phyloP scores from a whole-genome alignment of 2,888 invertebrate species.

The Nipponacmea schrenckii region DNA sequence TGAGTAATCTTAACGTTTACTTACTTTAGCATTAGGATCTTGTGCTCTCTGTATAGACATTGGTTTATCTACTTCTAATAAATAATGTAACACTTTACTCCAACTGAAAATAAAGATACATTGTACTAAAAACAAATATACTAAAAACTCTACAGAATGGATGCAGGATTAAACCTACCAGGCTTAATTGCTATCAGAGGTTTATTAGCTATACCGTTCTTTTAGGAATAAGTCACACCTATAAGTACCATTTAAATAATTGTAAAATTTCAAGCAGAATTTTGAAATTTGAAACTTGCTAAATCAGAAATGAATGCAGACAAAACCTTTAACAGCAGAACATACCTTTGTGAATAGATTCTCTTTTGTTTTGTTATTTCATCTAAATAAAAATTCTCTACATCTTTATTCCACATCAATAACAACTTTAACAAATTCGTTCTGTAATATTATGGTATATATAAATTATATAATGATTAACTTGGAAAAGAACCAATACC shows the following conservation, averaged over 20 bases:
- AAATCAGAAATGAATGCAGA: too few relatives aligned
- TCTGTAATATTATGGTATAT: constrained; percentile 35
- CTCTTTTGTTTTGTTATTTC: constrained; percentile 87
- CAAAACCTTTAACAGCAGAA: too few relatives aligned
- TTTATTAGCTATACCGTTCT: too few relatives aligned
- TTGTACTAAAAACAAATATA: background rate
- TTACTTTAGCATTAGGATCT: constrained; percentile 48
- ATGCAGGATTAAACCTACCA: too few relatives aligned
- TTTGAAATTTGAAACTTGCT: too few relatives aligned
- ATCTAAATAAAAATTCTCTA: constrained; percentile 86
- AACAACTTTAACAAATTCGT: constrained; percentile 80
- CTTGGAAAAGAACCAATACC: background rate
- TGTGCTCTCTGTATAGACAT: constrained; percentile 53
- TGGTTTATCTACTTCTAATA: constrained; percentile 75
- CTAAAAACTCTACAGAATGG: background rate
- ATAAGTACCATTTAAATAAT: too few relatives aligned
- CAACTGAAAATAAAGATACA: constrained; percentile 73
- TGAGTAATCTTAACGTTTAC: background rate
- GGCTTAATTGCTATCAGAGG: too few relatives aligned
- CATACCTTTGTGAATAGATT: constrained; percentile 73
- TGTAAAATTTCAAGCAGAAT: too few relatives aligned
- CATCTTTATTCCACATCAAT: constrained; percentile 78
- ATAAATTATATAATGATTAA: background rate
- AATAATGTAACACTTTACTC: constrained; percentile 82
- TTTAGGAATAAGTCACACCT: too few relatives aligned